A percentile compares a stretch with the other conserved stretches of the same genome.
Conservation (phyloP, 2,888 invertebrate genomes). For the Cheilosia impressa region DNA sequence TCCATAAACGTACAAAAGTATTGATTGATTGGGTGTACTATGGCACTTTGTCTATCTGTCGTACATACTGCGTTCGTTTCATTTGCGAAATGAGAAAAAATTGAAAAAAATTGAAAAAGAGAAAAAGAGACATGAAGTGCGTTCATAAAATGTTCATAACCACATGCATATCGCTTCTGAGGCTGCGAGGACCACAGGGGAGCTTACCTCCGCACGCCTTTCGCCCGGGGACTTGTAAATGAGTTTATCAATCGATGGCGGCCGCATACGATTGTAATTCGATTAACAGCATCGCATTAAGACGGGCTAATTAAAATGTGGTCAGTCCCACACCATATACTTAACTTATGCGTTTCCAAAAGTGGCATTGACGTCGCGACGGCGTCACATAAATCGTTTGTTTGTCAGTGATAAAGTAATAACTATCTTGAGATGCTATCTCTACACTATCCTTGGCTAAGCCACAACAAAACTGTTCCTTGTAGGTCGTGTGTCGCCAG, state of each 20-base stretch:
- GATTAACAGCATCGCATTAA: conserved; percentile 37
- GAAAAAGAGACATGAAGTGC: conserved; percentile 24
- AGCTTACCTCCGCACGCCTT: neutral
- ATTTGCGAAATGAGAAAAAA: conserved; percentile 4
- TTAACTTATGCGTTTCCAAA: neutral
- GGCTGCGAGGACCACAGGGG: neutral
- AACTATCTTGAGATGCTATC: conserved; percentile 43
- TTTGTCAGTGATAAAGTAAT: conserved; percentile 37
- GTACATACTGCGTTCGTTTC: conserved; percentile 9
- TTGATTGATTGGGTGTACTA: conserved; percentile 56
- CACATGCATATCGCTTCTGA: neutral
- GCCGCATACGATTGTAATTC: conserved; percentile 26
- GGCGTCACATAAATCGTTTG: conserved; percentile 17
- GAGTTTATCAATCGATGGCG: conserved; percentile 34
- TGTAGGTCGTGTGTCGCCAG: conserved; percentile 16
- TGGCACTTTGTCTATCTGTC: conserved; percentile 47
- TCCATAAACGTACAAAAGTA: conserved; percentile 41
- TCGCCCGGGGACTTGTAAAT: conserved; percentile 9
- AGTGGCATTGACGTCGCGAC: conserved; percentile 8
- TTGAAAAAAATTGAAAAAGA: conserved; percentile 18
- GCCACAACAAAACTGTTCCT: conserved; percentile 1
- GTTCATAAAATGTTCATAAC: conserved; percentile 22
- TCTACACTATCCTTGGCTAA: conserved; percentile 5
- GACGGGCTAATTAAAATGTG: conserved; percentile 48
- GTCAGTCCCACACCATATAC: neutral